Base-by-base conservation (phyloP, 2,888 invertebrate species). In the Bombylius major region DNA sequence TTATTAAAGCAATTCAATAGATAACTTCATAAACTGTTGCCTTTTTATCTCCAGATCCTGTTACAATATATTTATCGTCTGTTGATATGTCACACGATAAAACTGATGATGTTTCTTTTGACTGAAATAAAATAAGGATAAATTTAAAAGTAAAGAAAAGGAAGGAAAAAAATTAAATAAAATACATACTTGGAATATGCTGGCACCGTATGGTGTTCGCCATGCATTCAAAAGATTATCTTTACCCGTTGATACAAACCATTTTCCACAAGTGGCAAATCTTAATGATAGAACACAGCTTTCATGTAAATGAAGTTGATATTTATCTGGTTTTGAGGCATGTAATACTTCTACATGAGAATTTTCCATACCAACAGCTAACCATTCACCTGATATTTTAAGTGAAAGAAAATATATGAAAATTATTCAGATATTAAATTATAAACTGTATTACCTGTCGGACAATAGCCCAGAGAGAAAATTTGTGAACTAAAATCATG, bases 181-280 rank as follows among this genome's bases (percentile, higher is more conserved):
- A 33, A 32, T 11, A 5, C 11, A 36, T 70, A 94, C 95, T 87
- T 96, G 95, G 82, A 98, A 96, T 80, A 98, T 93, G 69, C 92
- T 93, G 64, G 96, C 95, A 62, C 97, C 97, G 71, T 97, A 96
- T 1, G 98, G 98, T 67, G 97, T 95, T 69, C 96, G 82, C 96
- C 97, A 98, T 46, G 94, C 94, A 75, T 98, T 96, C 55, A 98
- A 81, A 70, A 95, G 79, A 77, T 97, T 97, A 75, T 99, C 98
- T 78, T 97, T 97, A 63, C 96, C 96, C n/a, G 96, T 97, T 62
- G 92, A 94, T 63, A 96, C 93, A 77, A 99, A 99, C 96, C 97
- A 99, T 76, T 97, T 97, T 66, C 97, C 97, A 70, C 89, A 87
- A 53, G 90, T 86, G 51, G 98, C 96, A 77, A 97, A 98, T 73